Conservation (phyloP, 1,140 invertebrate species). For the Pygmarrhopalites habei region DNA sequence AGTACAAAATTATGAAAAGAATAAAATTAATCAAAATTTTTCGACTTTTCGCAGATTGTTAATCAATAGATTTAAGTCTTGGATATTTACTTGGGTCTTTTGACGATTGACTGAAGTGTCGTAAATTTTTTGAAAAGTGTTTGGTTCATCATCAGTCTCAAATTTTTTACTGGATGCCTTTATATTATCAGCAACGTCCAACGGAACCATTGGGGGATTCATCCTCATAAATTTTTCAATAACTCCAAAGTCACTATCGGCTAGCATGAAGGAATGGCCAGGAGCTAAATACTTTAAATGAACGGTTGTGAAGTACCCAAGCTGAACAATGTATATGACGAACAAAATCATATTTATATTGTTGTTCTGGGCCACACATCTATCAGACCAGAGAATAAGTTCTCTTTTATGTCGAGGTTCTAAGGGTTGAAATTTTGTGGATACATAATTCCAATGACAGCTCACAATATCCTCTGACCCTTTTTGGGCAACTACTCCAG, state of each 20-base stretch:
- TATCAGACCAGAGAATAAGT: not conserved
- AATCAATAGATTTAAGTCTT: no score
- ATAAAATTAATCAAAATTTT: no score
- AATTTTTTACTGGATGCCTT: no score
- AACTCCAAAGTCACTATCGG: not conserved
- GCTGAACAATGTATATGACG: not conserved
- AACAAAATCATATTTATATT: not conserved
- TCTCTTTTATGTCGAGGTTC: not conserved
- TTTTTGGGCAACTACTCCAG: not conserved
- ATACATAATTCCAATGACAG: not conserved
- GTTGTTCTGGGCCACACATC: no score
- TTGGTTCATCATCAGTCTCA: no score
- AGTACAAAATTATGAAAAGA: no score
- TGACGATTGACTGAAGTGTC: no score
- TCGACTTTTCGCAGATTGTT: no score
- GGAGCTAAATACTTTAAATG: constrained; percentile 11
- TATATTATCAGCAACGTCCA: no score
- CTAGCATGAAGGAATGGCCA: not conserved
- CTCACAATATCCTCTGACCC: not conserved
- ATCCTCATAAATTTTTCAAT: not conserved
- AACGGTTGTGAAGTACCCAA: not conserved
- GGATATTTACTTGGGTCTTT: no score
- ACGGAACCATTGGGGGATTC: no score
- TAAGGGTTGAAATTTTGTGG: not conserved
- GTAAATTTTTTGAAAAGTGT: no score